Conservation (phyloP, 2,888 invertebrate genomes). For the Ferdinandea cuprea region DNA sequence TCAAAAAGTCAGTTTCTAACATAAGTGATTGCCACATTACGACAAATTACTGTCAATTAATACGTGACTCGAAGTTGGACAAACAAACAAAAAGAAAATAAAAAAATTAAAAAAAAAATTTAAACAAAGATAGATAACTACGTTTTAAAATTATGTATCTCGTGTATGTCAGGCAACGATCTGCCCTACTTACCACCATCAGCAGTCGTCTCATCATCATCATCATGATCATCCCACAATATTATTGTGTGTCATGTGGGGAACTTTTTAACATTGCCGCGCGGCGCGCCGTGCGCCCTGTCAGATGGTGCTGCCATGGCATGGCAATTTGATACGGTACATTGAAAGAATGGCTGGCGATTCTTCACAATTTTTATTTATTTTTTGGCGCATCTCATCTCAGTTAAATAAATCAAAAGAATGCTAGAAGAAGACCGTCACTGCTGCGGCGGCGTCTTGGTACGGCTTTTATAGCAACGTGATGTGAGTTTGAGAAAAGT, state of each 20-base stretch:
- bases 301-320: conserved; percentile 10
- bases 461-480: background rate
- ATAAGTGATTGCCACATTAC: conserved; percentile 42
- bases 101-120: conserved; percentile 16
- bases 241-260: conserved; percentile 25
- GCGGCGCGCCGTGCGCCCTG: conserved; percentile 7
- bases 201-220: too few relatives aligned
- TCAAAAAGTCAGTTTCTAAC: background rate
- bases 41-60: conserved; percentile 50
- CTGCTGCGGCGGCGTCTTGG: background rate
- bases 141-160: conserved; percentile 41
- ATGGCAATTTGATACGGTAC: conserved; percentile 55
- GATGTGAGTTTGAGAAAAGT: conserved; percentile 37
- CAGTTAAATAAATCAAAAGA: conserved; percentile 63
- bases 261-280: conserved; percentile 22
- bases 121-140: conserved; percentile 22
- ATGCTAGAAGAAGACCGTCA: conserved; percentile 27
- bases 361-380: conserved; percentile 14
- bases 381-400: conserved; percentile 41
- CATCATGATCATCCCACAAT: conserved; percentile 50
- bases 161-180: conserved; percentile 48
- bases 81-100: conserved; percentile 19
- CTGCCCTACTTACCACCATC: conserved; percentile 70
- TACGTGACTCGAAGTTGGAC: conserved; percentile 35
- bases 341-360: conserved; percentile 52